Evolutionary conservation across 2,113 vertebrate species (phyloP).

Genomic region (Rhinolophus sinicus): DNA sequence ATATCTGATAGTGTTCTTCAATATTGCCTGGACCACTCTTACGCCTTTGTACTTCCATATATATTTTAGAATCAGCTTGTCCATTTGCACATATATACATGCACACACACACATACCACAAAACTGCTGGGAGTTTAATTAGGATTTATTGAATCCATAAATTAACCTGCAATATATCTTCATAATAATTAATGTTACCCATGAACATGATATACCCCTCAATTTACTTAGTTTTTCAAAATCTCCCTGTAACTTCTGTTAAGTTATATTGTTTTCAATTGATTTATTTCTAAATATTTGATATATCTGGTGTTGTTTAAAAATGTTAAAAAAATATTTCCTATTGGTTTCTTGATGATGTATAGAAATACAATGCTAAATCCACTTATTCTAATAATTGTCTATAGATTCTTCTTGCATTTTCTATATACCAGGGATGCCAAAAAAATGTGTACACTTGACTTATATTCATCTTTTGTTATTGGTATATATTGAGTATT

Average conservation of each 20-base stretch:
- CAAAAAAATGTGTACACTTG: too few relatives aligned
- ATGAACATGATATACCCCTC: background rate
- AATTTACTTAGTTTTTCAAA: background rate
- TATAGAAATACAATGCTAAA: background rate
- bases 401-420: background rate
- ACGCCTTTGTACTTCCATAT: background rate
- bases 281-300: background rate
- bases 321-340: slow-evolving; percentile 17
- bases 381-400: background rate
- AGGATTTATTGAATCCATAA: background rate
- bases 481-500: too few relatives aligned
- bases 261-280: background rate
- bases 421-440: background rate
- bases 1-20: background rate
- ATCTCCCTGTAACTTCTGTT: background rate
- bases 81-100: background rate
- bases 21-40: background rate
- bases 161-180: background rate
- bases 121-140: background rate
- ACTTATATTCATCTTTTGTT: too few relatives aligned
- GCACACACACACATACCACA: background rate
- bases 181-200: background rate
- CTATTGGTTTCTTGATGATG: background rate
- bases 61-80: background rate
- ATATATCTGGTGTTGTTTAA: background rate